Conservation (phyloP, 2,888 invertebrate species). For the Autographa gamma region DNA sequence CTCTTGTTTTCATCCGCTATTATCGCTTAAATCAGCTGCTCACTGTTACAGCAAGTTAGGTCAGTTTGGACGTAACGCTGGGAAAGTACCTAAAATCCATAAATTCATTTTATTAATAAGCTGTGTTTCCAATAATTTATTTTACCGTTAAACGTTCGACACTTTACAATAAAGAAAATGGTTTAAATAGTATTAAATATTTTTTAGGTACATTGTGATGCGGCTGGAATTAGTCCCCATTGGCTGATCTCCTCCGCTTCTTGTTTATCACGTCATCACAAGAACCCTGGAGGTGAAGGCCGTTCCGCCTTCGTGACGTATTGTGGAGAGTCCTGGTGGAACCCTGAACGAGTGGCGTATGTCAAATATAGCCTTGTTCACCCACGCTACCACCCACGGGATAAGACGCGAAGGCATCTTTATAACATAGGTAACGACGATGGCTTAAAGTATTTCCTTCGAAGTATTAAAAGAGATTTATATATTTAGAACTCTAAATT, state of each 20-base stretch:
- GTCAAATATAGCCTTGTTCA: conserved; percentile 78
- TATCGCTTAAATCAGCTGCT: not conserved
- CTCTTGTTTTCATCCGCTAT: not conserved
- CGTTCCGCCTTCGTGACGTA: conserved; percentile 79
- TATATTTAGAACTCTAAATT: no score
- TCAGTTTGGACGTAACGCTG: not conserved
- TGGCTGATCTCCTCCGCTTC: conserved; percentile 80
- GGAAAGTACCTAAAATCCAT: not conserved
- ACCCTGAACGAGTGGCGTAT: conserved; percentile 75
- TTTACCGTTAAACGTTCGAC: not conserved
- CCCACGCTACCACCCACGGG: conserved; percentile 71
- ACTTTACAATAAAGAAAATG: no score
- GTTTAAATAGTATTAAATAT: no score
- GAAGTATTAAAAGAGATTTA: no score
- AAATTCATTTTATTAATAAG: no score
- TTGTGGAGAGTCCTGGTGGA: conserved; percentile 77
- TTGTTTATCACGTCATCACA: conserved; percentile 76
- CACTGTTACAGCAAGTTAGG: not conserved
- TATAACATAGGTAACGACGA: conserved; percentile 76
- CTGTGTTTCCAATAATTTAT: not conserved
- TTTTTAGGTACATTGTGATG: conserved; percentile 79
- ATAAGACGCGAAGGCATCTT: conserved; percentile 66
- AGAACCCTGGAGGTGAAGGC: conserved; percentile 61
- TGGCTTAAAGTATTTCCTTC: not conserved
- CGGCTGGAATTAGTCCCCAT: conserved; percentile 78